Evolutionary conservation across 1,140 invertebrate species (phyloP), one percentile per base, ranked within the genome.

Genomic region (Parasteatoda tepidariorum): DNA sequence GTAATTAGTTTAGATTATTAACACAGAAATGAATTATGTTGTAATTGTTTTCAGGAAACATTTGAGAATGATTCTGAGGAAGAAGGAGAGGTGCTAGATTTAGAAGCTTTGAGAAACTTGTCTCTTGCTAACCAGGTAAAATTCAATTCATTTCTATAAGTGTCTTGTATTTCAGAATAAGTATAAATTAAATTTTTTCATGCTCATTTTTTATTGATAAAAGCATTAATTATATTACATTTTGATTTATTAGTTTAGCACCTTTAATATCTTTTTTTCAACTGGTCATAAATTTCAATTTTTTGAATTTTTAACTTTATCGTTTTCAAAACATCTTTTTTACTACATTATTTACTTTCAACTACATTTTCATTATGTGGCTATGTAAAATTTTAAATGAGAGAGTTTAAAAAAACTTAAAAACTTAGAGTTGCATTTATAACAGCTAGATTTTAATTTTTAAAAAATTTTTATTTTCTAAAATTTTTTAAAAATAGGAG

Each of bases 21-120:
- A n/a, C n/a, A n/a, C n/a, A n/a, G n/a, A n/a, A n/a, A n/a, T n/a
- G n/a, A n/a, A n/a, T n/a, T n/a, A n/a, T n/a, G n/a, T n/a, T n/a
- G n/a, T n/a, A n/a, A n/a, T n/a, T n/a, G 26, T 55, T 18, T 62
- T 64, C 30, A 66, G 81, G 74, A 84, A 66, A 22, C 54, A 30
- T 75, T 89, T 34, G 93, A 94, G 75, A 92, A 94, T 64, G 94
- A 95, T 15, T 92, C 92, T 82, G 92, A 93, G 84, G 91, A 92
- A 85, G 91, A 92, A 75, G 78, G 76, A 34, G 70, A 70, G 68
- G 61, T 82, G 61, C 59, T 85, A 48, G 78, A 85, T 55, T 75
- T 85, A 70, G 84, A 85, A 75, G 71, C 59, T 11, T 9, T 85
- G 26, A 62, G 71, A 82, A 85, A 79, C 66, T 59, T 84, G 28